Evolutionary conservation across 2,888 invertebrate genomes (phyloP).

Genomic region (Scaptodrosophila latifasciaeformis): DNA sequence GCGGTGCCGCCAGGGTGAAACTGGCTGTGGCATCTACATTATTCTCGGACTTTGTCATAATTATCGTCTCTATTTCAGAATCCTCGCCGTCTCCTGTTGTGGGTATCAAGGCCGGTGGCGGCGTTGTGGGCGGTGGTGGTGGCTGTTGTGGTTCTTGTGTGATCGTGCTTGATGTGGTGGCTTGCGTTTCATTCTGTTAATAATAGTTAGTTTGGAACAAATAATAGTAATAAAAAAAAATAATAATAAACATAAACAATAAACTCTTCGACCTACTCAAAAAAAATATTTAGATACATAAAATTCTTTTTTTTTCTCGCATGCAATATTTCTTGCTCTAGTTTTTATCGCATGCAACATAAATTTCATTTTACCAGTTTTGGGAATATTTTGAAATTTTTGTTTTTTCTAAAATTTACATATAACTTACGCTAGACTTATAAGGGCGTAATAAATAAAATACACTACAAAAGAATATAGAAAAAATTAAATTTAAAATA

Average conservation of each 20-base stretch:
- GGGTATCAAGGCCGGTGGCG: slow-evolving; percentile 55
- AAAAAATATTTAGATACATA: slow-evolving; percentile 6
- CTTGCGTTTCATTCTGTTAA: slow-evolving; percentile 73
- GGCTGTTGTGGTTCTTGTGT: slow-evolving; percentile 66
- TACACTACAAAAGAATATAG: too few relatives aligned
- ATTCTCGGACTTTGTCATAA: slow-evolving; percentile 24
- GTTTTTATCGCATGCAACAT: not conserved
- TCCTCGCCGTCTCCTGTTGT: slow-evolving; percentile 73
- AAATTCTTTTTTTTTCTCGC: too few relatives aligned
- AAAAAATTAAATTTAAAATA: not conserved
- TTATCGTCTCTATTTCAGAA: slow-evolving; percentile 46
- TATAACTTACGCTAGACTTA: not conserved
- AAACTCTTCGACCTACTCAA: slow-evolving; percentile 31
- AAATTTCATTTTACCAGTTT: too few relatives aligned
- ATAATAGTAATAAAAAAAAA: too few relatives aligned
- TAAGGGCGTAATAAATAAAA: not conserved
- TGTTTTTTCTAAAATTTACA: not conserved
- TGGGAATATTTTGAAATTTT: too few relatives aligned
- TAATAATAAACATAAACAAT: too few relatives aligned
- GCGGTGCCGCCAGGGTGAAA: slow-evolving; percentile 66
- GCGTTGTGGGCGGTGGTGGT: slow-evolving; percentile 72
- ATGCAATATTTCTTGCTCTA: slow-evolving; percentile 3
- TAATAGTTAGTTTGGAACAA: slow-evolving; percentile 71
- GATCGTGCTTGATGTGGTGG: slow-evolving; percentile 43
- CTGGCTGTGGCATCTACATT: slow-evolving; percentile 64